Evolutionary conservation across 2,797 vertebrate species (phyloP).

Genomic region (Poeciliopsis infans): DNA sequence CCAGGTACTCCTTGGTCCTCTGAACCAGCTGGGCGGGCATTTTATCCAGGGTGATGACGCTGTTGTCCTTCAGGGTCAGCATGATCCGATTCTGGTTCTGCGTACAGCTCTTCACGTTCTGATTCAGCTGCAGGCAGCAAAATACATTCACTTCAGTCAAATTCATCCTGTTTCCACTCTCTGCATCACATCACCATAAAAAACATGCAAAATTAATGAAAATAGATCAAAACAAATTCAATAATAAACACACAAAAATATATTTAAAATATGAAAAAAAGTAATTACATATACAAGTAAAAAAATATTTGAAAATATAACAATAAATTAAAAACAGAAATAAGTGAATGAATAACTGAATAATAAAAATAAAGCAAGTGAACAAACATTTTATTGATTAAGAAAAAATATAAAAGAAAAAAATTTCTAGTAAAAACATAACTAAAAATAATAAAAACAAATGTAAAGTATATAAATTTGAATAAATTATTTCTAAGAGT

Average conservation of each 20-base stretch:
- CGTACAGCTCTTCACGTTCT: constrained; percentile 91
- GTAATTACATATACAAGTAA: background rate
- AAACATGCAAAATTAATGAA: background rate
- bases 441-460: background rate
- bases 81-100: constrained; percentile 84
- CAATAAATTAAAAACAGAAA: background rate
- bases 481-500: background rate
- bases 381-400: background rate
- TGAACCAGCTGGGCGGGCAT: constrained; percentile 83
- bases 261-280: background rate
- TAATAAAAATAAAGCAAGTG: background rate
- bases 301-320: background rate
- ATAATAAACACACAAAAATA: background rate
- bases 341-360: background rate
- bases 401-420: background rate
- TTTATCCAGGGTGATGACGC: constrained; percentile 89
- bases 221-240: background rate
- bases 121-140: constrained; percentile 84
- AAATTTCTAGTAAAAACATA: background rate
- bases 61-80: constrained; percentile 89
- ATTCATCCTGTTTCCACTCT: background rate
- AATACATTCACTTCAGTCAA: constrained; percentile 5
- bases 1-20: constrained; percentile 91
- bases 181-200: background rate
- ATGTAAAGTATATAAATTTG: background rate